A percentile compares a stretch with the other conserved stretches of the same genome.
Evolutionary conservation across 2,888 invertebrate genomes (phyloP).

Genomic region (Sphaeridia pumilis): DNA sequence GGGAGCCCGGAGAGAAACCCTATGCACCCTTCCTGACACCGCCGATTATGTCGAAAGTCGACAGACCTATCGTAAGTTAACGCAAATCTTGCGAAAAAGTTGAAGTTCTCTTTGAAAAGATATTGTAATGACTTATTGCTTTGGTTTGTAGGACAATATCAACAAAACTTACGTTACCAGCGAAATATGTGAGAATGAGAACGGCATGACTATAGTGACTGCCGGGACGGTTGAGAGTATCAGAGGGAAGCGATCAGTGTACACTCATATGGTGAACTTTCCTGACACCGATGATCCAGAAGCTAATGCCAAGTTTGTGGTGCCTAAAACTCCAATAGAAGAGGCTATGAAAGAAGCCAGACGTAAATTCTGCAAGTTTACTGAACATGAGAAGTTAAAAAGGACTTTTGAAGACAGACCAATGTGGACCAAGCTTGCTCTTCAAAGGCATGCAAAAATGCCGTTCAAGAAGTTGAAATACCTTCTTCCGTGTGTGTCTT

Average conservation of each 20-base stretch:
- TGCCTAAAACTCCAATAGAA: slow-evolving; percentile 22
- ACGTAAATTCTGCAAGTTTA: slow-evolving; percentile 21
- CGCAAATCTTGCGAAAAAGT: neutral
- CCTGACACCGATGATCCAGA: slow-evolving; percentile 7
- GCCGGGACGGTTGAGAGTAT: slow-evolving; percentile 27
- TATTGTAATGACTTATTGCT: neutral
- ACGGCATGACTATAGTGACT: slow-evolving; percentile 36
- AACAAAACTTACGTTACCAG: slow-evolving; percentile 7
- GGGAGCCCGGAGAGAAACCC: slow-evolving; percentile 4
- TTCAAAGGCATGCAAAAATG: slow-evolving; percentile 55
- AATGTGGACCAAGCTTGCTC: slow-evolving; percentile 72
- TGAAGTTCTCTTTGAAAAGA: neutral
- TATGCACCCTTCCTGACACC: slow-evolving; percentile 23
- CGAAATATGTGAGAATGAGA: slow-evolving; percentile 22
- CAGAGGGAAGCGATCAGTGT: slow-evolving; percentile 27
- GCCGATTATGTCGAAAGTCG: slow-evolving; percentile 26
- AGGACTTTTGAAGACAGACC: slow-evolving; percentile 68
- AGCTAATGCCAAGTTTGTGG: slow-evolving; percentile 6
- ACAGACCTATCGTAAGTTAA: slow-evolving; percentile 26
- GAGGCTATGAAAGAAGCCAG: slow-evolving; percentile 26
- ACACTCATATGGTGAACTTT: slow-evolving; percentile 21
- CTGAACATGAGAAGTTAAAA: slow-evolving; percentile 19
- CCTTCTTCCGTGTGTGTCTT: slow-evolving; percentile 69
- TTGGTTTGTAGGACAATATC: slow-evolving; percentile 1
- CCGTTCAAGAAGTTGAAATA: slow-evolving; percentile 54